These are phyloP conservation scores for Eueides isabella DNA, from an alignment of 1,140 invertebrate genomes.

Conservation along the genomic window DNA sequence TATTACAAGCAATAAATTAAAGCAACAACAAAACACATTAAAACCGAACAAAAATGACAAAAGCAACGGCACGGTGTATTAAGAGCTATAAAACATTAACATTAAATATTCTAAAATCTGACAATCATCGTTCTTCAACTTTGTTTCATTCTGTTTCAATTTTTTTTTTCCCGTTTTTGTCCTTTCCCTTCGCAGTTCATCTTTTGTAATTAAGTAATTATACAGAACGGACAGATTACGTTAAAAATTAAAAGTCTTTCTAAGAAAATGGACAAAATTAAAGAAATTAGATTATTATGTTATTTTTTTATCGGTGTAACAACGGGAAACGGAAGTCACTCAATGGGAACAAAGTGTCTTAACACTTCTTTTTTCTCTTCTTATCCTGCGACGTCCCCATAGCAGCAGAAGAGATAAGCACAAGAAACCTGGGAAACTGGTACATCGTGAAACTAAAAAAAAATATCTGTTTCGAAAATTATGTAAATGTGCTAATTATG, in stretches of 20 bases:
- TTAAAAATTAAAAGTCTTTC: constrained; percentile 1
- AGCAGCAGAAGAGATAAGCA: no score
- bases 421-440: no score
- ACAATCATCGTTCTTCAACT: constrained; percentile 10
- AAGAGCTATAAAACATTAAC: neutral
- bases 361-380: no score
- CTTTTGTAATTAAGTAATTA: constrained; percentile 34
- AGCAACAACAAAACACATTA: neutral
- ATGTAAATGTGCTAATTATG: no score
- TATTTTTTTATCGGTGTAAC: neutral
- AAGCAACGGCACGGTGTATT: neutral
- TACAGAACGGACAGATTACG: constrained; percentile 25
- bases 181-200: constrained; percentile 26
- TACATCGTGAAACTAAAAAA: no score
- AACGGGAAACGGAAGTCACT: no score
- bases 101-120: constrained; percentile 2
- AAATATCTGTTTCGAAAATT: no score
- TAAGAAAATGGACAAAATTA: neutral
- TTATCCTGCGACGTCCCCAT: no score
- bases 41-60: neutral
- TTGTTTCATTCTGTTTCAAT: constrained; percentile 18
- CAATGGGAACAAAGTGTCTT: no score
- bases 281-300: neutral
- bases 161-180: constrained; percentile 15
- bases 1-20: neutral